phyloP scores from a whole-genome alignment of 2,888 invertebrate species.

The Philhelius pedissequus region DNA sequence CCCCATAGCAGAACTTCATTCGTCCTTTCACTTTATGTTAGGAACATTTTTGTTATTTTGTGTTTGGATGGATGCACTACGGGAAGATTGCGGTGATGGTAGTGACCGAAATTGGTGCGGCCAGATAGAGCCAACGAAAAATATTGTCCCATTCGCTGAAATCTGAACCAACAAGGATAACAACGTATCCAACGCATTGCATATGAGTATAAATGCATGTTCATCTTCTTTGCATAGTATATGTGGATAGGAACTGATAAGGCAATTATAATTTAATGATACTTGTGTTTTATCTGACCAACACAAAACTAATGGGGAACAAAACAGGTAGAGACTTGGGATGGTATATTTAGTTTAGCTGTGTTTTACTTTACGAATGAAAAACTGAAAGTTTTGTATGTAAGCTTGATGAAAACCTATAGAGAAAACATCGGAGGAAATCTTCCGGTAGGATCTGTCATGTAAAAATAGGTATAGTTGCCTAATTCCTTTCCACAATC shows the following conservation, averaged over 20 bases:
- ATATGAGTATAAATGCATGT: not conserved
- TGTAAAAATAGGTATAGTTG: too few relatives aligned
- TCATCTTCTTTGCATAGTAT: too few relatives aligned
- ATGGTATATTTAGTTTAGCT: not conserved
- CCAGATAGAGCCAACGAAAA: conserved; percentile 11
- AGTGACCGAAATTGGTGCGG: conserved; percentile 18
- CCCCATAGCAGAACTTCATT: not conserved
- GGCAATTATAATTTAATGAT: conserved; percentile 67
- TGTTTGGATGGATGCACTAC: conserved; percentile 25
- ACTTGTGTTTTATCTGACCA: conserved; percentile 53
- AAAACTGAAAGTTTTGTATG: too few relatives aligned
- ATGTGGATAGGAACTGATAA: conserved; percentile 51
- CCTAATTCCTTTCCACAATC: too few relatives aligned
- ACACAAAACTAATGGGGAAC: too few relatives aligned
- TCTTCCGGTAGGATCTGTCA: too few relatives aligned
- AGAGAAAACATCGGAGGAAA: too few relatives aligned
- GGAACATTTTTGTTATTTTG: conserved; percentile 29
- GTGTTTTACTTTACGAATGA: too few relatives aligned
- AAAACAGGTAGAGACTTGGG: not conserved
- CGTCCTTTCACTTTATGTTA: conserved; percentile 16
- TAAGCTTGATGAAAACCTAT: too few relatives aligned
- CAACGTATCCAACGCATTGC: conserved; percentile 10
- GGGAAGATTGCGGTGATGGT: conserved; percentile 34
- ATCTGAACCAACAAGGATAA: conserved; percentile 60
- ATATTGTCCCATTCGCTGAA: conserved; percentile 37